These are phyloP conservation scores for Morelia viridis DNA, from an alignment of 2,797 vertebrate genomes.

Conservation along the genomic window DNA sequence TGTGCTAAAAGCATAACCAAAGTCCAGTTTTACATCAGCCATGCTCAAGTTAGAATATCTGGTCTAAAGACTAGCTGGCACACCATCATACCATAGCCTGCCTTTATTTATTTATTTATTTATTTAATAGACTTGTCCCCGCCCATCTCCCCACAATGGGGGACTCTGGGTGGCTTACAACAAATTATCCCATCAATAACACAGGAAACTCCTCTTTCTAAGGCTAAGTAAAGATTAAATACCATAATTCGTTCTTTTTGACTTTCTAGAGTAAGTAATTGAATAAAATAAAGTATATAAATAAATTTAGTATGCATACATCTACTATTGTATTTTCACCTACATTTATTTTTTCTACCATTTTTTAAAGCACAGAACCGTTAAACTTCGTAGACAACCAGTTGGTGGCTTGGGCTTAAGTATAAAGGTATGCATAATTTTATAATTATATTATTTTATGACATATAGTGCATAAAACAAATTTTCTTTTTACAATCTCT, in stretches of 20 bases:
- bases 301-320: background rate
- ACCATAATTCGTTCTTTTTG: background rate
- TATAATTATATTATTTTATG: slow-evolving; percentile 18
- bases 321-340: slow-evolving; percentile 63
- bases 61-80: background rate
- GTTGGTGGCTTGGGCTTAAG: slow-evolving; percentile 92
- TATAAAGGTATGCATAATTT: slow-evolving; percentile 86
- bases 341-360: slow-evolving; percentile 74
- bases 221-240: background rate
- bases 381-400: slow-evolving; percentile 90
- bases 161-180: too few species aligned
- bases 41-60: background rate
- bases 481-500: slow-evolving; percentile 51
- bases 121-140: too few species aligned
- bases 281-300: background rate
- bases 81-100: background rate
- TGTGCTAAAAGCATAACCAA: background rate
- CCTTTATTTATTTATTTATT: too few species aligned
- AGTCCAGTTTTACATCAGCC: background rate
- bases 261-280: background rate
- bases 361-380: slow-evolving; percentile 99
- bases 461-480: background rate
- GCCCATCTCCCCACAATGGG: too few species aligned
- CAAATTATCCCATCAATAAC: background rate
- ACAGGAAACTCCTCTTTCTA: background rate